These are phyloP conservation scores for Dynastes hyllus DNA, from an alignment of 2,888 invertebrate genomes.

Conservation along the genomic window DNA sequence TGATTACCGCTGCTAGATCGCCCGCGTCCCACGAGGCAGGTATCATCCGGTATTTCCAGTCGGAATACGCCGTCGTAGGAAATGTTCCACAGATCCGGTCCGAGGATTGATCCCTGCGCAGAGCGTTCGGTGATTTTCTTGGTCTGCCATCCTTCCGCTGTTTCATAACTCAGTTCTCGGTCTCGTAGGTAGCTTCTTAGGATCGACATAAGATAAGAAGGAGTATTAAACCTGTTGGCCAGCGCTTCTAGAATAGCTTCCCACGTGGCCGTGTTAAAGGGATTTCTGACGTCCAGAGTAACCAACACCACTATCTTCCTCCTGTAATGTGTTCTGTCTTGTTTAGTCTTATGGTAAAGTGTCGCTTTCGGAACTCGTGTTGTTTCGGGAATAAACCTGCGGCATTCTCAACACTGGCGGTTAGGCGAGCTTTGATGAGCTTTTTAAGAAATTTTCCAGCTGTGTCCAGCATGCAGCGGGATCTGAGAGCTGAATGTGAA, in stretches of 20 bases:
- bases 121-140: background rate
- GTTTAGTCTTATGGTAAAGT: background rate
- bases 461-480: no score
- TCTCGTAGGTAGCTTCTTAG: constrained; percentile 29
- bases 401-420: background rate
- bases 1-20: constrained; percentile 17
- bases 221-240: background rate
- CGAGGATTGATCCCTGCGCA: constrained; percentile 52
- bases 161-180: constrained; percentile 1
- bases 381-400: constrained; percentile 18
- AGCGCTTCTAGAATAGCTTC: background rate
- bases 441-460: background rate
- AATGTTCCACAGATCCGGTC: constrained; percentile 52
- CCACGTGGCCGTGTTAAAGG: constrained; percentile 16
- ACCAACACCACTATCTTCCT: constrained; percentile 22
- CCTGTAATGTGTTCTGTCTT: background rate
- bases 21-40: constrained; percentile 4
- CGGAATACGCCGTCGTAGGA: constrained; percentile 47
- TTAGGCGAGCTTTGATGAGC: background rate
- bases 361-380: constrained; percentile 14
- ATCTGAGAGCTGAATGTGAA: background rate
- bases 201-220: constrained; percentile 12
- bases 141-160: constrained; percentile 40
- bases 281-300: constrained; percentile 9
- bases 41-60: background rate